Percentiles rank a stretch among this genome's conserved stretches.
phyloP scores from a whole-genome alignment of 1,140 invertebrate genomes.

The Macrobrachium rosenbergii region DNA sequence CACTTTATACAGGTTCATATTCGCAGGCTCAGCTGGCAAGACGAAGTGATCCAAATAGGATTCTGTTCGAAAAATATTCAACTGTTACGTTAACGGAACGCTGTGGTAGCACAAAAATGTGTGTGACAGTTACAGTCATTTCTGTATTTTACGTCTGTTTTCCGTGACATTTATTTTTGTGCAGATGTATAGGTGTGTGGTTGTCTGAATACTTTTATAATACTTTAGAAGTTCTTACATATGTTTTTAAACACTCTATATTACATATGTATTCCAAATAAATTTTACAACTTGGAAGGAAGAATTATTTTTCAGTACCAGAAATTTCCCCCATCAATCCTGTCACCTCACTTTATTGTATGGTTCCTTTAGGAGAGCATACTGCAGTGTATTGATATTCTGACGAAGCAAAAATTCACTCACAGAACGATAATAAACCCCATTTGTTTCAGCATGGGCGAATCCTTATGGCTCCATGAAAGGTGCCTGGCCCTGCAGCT shows the following conservation, averaged over 20 bases:
- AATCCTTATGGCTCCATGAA: constrained; percentile 23
- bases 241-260: neutral
- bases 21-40: neutral
- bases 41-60: neutral
- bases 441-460: constrained; percentile 25
- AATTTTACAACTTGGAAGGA: too few relatives aligned
- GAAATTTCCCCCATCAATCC: too few relatives aligned
- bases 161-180: too few relatives aligned
- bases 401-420: neutral
- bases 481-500: constrained; percentile 45
- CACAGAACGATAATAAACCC: neutral
- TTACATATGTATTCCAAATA: too few relatives aligned
- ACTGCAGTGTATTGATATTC: neutral
- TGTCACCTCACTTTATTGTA: too few relatives aligned
- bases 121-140: too few relatives aligned
- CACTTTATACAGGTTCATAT: neutral
- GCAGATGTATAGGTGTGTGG: too few relatives aligned
- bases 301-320: too few relatives aligned
- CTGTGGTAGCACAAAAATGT: too few relatives aligned
- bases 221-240: neutral
- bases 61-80: neutral
- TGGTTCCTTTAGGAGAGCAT: too few relatives aligned
- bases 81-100: too few relatives aligned
- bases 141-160: too few relatives aligned
- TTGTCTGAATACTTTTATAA: neutral